Evolutionary conservation across 2,797 vertebrate species (phyloP), one percentile per base, ranked within the genome.

Genomic region (Dallia pectoralis): DNA sequence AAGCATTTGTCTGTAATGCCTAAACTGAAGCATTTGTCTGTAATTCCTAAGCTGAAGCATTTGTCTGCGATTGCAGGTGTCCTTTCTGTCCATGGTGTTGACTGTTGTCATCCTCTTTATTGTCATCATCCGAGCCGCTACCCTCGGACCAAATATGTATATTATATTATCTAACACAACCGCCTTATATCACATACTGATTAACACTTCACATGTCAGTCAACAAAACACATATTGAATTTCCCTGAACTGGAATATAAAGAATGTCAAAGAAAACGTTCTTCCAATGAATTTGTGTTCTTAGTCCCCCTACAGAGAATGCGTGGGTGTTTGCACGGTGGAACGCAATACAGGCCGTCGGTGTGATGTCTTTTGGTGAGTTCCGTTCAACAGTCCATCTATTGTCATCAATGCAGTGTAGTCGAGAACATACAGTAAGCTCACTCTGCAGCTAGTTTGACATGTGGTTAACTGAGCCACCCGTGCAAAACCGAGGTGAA

Each of bases 361-460:
- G 95, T 27, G 93, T 99, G 19, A 98, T 99, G 96, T 97, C 96
- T 71, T 99, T 98, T 90, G 96, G 97, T 99, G 89, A 95, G 95
- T 93, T 66, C n/a, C 44, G 7, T 12, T 12, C 64, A 2, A 14
- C 11, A 11, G 40, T 27, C 11, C 53, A 59, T 59, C 53, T 27
- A 25, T 12, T 27, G 22, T 59, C 40, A 44, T 44, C 40, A 44
- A 12, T 44, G 40, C 11, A 44, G 14, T 44, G 12, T 9, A 44
- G 40, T 44, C 14, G 40, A 44, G 40, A 11, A 44, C 40, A 44
- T 44, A 44, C 40, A 44, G 40, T 44, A 44, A 44, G 40, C 40
- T 44, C 11, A 44, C 40, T 5, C 40, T 3, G 14, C 40, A 44
- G 40, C 40, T 44, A 44, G 40, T 44, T 44, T 44, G 40, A 44